Evolutionary conservation across 1,140 invertebrate species (phyloP).

Genomic region (Chironomus tepperi): DNA sequence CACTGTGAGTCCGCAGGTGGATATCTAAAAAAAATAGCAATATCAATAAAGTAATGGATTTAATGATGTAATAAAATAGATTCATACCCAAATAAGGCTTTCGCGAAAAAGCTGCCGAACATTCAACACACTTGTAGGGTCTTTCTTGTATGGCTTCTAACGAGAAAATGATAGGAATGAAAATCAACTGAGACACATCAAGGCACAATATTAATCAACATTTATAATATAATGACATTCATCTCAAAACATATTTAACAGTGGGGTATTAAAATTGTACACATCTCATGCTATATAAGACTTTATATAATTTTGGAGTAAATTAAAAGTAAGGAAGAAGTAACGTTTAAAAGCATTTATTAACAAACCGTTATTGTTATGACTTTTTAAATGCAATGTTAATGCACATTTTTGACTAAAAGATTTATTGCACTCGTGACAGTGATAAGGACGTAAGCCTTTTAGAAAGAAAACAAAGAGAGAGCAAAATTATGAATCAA

Average conservation of each 20-base stretch:
- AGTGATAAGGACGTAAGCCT: background rate
- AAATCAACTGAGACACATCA: too few species aligned
- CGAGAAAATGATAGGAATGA: conserved; percentile 33
- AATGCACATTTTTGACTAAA: conserved; percentile 7
- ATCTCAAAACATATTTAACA: too few species aligned
- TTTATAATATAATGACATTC: too few species aligned
- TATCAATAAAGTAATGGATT: too few species aligned
- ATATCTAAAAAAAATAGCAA: conserved; percentile 44
- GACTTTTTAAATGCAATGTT: background rate
- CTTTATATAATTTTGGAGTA: too few species aligned
- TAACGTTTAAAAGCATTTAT: background rate
- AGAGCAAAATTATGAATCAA: background rate
- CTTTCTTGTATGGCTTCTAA: conserved; percentile 46
- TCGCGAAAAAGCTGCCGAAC: conserved; percentile 58
- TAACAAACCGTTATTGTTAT: background rate
- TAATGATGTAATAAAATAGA: too few species aligned
- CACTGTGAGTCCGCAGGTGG: conserved; percentile 67
- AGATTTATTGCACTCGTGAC: background rate
- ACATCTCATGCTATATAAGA: too few species aligned
- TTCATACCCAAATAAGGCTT: conserved; percentile 51
- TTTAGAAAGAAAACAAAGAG: background rate
- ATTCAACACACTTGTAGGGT: conserved; percentile 64
- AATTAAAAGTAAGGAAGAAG: too few species aligned
- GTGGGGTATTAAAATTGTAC: too few species aligned
- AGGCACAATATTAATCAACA: too few species aligned